phyloP scores from a whole-genome alignment of 2,888 invertebrate species.

The Lasiommata megera region DNA sequence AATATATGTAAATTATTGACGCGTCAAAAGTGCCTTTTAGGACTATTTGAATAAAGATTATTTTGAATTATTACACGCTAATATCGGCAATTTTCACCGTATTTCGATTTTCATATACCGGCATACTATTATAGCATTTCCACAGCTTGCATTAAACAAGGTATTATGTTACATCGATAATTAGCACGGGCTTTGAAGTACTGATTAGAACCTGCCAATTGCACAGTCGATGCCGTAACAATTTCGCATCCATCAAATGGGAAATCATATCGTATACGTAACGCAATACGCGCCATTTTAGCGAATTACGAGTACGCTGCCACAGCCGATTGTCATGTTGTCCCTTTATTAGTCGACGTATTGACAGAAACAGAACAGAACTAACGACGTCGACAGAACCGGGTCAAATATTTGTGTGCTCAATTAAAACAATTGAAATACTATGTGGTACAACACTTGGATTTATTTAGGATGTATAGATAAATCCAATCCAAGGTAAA shows the following conservation, averaged over 20 bases:
- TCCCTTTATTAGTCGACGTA: slow-evolving; percentile 63
- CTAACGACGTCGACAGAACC: slow-evolving; percentile 65
- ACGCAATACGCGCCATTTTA: slow-evolving; percentile 26
- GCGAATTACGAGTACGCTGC: neutral
- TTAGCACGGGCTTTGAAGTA: slow-evolving; percentile 25
- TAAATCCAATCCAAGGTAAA: slow-evolving; percentile 41
- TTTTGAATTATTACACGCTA: too few relatives aligned
- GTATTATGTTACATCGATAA: slow-evolving; percentile 25
- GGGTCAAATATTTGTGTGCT: slow-evolving; percentile 66
- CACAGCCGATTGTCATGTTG: slow-evolving; percentile 33
- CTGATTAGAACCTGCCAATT: slow-evolving; percentile 37
- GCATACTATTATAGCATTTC: neutral
- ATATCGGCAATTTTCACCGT: neutral
- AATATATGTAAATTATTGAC: too few relatives aligned
- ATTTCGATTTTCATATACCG: slow-evolving; percentile 5
- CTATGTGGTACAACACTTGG: slow-evolving; percentile 46
- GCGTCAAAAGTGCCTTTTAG: too few relatives aligned
- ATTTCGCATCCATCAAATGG: slow-evolving; percentile 14
- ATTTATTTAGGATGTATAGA: slow-evolving; percentile 40
- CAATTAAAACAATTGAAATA: slow-evolving; percentile 72
- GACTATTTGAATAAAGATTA: too few relatives aligned
- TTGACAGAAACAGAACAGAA: slow-evolving; percentile 69
- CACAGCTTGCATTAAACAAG: slow-evolving; percentile 13
- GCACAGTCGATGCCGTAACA: slow-evolving; percentile 28
- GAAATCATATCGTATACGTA: slow-evolving; percentile 17